These are phyloP conservation scores for Drosophila testacea DNA, from an alignment of 2,888 invertebrate genomes.

Conservation along the genomic window DNA sequence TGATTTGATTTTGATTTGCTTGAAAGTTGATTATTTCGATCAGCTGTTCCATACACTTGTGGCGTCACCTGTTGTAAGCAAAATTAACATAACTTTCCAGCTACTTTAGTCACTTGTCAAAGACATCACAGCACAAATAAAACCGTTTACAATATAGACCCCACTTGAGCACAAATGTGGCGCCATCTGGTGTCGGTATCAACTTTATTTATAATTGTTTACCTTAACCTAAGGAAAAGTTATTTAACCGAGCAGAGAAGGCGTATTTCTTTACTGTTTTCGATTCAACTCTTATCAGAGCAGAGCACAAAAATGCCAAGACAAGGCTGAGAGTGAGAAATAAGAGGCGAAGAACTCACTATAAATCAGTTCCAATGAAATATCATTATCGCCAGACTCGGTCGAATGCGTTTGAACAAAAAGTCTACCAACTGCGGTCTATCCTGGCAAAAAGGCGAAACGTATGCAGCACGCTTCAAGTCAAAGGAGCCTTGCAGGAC, in stretches of 20 bases:
- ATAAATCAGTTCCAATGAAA: slow-evolving; percentile 79
- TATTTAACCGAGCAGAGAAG: slow-evolving; percentile 2
- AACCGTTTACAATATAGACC: not conserved
- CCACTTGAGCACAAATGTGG: not conserved
- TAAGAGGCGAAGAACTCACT: slow-evolving; percentile 47
- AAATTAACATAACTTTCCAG: not conserved
- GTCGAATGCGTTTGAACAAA: slow-evolving; percentile 18
- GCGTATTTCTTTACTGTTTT: slow-evolving; percentile 3
- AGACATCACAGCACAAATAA: not conserved
- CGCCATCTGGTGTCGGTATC: slow-evolving; percentile 32
- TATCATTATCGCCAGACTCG: slow-evolving; percentile 65
- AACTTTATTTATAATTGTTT: not conserved
- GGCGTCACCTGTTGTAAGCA: slow-evolving; percentile 11
- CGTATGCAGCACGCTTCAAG: slow-evolving; percentile 26
- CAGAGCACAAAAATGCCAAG: slow-evolving; percentile 33
- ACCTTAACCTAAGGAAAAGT: not conserved
- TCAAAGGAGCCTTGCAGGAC: slow-evolving; percentile 14
- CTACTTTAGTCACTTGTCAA: not conserved
- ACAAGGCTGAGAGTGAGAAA: slow-evolving; percentile 24
- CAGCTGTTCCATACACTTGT: not conserved
- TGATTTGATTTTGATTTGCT: too few relatives aligned
- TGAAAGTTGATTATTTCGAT: too few relatives aligned
- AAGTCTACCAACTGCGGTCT: slow-evolving; percentile 38
- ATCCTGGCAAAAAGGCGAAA: slow-evolving; percentile 26
- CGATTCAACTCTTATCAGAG: slow-evolving; percentile 16